Conservation (phyloP, 2,797 vertebrate genomes). For the Monodelphis domestica region DNA sequence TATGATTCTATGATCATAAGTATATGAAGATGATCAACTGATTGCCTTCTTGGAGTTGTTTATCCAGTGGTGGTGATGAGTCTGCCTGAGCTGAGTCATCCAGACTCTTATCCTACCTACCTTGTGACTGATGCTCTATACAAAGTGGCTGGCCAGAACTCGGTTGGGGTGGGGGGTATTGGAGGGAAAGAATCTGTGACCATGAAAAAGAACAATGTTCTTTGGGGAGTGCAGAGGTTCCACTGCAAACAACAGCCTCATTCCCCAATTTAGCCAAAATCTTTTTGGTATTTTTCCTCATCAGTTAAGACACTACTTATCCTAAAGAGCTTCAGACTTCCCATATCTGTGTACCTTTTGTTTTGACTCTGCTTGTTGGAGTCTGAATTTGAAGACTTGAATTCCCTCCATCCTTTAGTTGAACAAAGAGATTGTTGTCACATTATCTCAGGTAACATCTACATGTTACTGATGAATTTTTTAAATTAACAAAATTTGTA, state of each 20-base stretch:
- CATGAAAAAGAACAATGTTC: background rate
- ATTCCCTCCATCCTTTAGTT: background rate
- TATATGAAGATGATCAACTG: background rate
- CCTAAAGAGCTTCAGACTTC: background rate
- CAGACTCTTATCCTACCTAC: background rate
- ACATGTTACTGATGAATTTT: background rate
- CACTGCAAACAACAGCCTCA: background rate
- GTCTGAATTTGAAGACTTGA: background rate
- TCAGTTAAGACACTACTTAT: background rate
- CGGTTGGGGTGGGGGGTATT: background rate
- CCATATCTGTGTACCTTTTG: background rate
- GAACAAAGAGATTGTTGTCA: background rate
- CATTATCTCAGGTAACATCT: constrained; percentile 10
- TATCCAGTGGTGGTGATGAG: background rate
- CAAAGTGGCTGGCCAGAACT: background rate
- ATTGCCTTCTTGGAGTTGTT: background rate
- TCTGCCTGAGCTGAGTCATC: background rate
- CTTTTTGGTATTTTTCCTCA: background rate
- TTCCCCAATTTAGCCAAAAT: background rate
- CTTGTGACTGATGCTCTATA: background rate
- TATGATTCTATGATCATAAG: background rate
- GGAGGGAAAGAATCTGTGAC: background rate
- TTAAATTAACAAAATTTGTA: no score
- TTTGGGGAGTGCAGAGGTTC: background rate
- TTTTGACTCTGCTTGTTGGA: background rate